Base-by-base conservation (phyloP, 2,888 invertebrate genomes). In the Caenorhabditis uteleia region DNA sequence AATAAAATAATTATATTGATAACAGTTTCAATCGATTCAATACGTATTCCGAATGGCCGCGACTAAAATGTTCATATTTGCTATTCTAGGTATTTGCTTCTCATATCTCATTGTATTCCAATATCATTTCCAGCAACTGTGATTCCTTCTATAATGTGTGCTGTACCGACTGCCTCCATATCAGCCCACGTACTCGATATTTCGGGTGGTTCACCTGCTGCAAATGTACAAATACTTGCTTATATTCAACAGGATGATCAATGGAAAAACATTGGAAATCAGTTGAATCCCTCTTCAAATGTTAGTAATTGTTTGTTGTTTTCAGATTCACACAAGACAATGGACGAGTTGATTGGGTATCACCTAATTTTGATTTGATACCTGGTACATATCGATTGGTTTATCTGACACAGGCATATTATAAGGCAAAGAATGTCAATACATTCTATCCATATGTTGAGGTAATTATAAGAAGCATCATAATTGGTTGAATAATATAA, bases 151-250 rank as follows among this genome's bases (percentile, higher is more conserved):
- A 27, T 25, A 2, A 1, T 16, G 1, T 27, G 20, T 3, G 46
- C 36, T 2, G 57, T 65, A 6, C 70, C 70, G 21, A 67, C 64
- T 3, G 67, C 66, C 16, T 70, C 70, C 0, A 67, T 67, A 38
- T 71, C 70, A 1, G 65, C 78, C 20, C 78, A 78, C 47, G 77
- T 78, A 14, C 53, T 78, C 36, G 78, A 78, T 54, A 78, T 71
- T 43, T 58, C 77, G 20, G 67, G 50, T 21, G 78, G 78, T 3
- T 27, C 39, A 8, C 78, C 78, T 21, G 78, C 74, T 2, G 55
- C 16, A 2, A 70, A 68, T 25, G 51, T 78, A 21, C 70, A 71
- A 40, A 56, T 77, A 27, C 27, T n/a, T 7, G n/a, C n/a, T n/a
- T n/a, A n/a, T n/a, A n/a, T n/a, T n/a, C n/a, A n/a, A n/a, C n/a